Evolutionary conservation across 2,888 invertebrate genomes (phyloP), one percentile per base, ranked within the genome.

Genomic region (Epistrophe eligans): DNA sequence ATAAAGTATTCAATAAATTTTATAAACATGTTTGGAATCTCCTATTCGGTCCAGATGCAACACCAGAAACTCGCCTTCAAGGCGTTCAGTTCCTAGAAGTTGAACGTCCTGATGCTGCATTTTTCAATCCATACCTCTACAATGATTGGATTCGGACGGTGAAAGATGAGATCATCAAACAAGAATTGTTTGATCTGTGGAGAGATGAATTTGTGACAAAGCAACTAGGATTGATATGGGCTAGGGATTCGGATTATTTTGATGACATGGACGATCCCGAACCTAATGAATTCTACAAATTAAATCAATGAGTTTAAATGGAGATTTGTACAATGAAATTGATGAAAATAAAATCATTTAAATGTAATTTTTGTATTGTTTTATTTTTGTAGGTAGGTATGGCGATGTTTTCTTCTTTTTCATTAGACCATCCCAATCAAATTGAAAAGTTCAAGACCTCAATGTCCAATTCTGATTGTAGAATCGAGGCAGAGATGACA

Each of bases 101-200:
- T 50, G 90, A 91, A 73, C 91, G 90, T 45, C 95, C 95, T 5
- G 91, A 93, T 79, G 92, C 93, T 4, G 90, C 91, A 77, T 91
- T 90, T 58, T 90, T 89, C 70, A 89, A 88, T 6, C 91, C 93
- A 0, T 90, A 89, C 89, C 88, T 88, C 2, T 93, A 91, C 72
- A 92, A 92, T 40, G 90, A 90, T 5, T 93, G 93, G 93, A 91
- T 93, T 77, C 88, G 89, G 0, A 89, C 89, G 19, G 89, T 93
- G 2, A 91, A 91, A 19, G 90, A 91, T 43, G 91, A 91, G 71
- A 73, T 92, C 40, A 79, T 92, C 1, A 79, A 89, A 9, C 88
- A 90, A 0, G 35, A 90, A 28, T 90, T 91, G 89, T 9, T 90
- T 0, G 90, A 90, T 19, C 91, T 93, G 52, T 93, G 93, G 93